Percentiles rank a stretch among this genome's conserved stretches.
Evolutionary conservation across 2,113 vertebrate species (phyloP).

Genomic region (Gallinago media): DNA sequence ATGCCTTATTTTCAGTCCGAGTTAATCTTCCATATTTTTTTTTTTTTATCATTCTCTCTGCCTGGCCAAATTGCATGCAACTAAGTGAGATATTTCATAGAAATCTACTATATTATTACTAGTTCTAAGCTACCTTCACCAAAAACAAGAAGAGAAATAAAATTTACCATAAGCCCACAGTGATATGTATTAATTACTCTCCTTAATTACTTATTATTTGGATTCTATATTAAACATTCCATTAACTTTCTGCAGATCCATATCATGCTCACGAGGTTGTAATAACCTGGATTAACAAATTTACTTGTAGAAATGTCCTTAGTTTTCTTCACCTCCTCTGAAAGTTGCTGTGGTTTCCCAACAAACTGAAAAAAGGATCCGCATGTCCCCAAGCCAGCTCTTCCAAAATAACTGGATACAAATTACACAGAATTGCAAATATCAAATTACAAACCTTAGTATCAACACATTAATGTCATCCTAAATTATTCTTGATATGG

Average conservation of each 20-base stretch:
- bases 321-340: neutral
- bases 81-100: neutral
- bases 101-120: neutral
- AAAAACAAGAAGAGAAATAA: neutral
- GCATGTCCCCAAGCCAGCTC: neutral
- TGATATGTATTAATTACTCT: neutral
- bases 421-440: neutral
- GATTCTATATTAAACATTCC: neutral
- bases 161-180: neutral
- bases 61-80: neutral
- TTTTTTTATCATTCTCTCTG: neutral
- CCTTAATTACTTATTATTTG: neutral
- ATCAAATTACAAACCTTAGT: neutral
- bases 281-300: neutral
- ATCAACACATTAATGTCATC: constrained; percentile 8
- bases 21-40: neutral
- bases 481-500: constrained; percentile 16
- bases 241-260: neutral
- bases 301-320: neutral
- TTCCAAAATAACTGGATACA: neutral
- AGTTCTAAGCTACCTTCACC: neutral
- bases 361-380: neutral
- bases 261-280: neutral
- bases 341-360: neutral
- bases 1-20: neutral